These are phyloP conservation scores for Lepidotrigona ventralis DNA, from an alignment of 1,140 invertebrate species.

Conservation along the genomic window DNA sequence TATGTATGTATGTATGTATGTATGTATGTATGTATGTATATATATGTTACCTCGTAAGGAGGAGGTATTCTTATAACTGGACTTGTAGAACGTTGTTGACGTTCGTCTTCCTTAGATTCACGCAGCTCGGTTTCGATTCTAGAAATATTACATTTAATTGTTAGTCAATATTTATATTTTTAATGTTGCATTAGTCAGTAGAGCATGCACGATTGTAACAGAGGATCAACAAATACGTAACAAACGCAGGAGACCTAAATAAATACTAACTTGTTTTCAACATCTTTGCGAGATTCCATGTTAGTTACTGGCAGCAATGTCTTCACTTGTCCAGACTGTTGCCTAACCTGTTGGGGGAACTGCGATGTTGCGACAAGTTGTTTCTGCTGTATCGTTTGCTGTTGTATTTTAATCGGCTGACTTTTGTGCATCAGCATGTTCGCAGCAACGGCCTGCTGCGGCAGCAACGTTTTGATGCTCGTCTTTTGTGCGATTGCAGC, in stretches of 20 bases:
- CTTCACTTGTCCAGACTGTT: constrained; percentile 70
- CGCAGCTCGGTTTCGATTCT: constrained; percentile 68
- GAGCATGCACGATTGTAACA: neutral
- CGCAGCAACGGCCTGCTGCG: constrained; percentile 60
- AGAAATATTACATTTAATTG: constrained; percentile 19
- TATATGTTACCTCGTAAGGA: constrained; percentile 73
- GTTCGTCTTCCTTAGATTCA: constrained; percentile 67
- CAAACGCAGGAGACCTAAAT: neutral
- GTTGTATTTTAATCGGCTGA: constrained; percentile 69
- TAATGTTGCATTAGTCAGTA: neutral
- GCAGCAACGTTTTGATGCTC: constrained; percentile 68
- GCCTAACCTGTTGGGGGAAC: constrained; percentile 59
- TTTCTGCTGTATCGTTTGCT: constrained; percentile 69
- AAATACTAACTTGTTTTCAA: constrained; percentile 67
- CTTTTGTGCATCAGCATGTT: constrained; percentile 62
- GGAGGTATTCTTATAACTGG: constrained; percentile 72
- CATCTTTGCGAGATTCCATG: constrained; percentile 61
- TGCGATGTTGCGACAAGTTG: constrained; percentile 63
- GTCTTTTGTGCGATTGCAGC: constrained; percentile 56
- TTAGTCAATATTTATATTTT: neutral
- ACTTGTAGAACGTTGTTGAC: constrained; percentile 61
- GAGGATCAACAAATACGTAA: neutral
- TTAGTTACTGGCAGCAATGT: constrained; percentile 67
- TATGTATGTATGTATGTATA: too few relatives aligned
- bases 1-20: too few relatives aligned